Base-by-base conservation (phyloP, 2,888 invertebrate genomes). In the Steromphala cineraria region DNA sequence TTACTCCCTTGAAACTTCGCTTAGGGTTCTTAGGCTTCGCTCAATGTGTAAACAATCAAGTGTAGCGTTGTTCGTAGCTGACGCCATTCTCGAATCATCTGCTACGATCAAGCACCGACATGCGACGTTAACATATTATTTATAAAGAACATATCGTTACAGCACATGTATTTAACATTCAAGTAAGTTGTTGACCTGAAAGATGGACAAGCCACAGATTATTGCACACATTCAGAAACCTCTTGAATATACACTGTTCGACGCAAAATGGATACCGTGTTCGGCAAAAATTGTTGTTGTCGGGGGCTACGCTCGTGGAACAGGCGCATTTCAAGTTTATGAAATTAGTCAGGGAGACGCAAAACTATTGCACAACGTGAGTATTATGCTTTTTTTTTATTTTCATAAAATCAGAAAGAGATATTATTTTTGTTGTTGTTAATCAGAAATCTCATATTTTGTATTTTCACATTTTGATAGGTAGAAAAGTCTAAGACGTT, bases 191-290 rank as follows among this genome's bases (percentile, higher is more conserved):
- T 46, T 46, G 46, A 67, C 78, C 21, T n/a, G 40, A 62, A 84
- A 78, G 40, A 95, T 97, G 93, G 96, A 96, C 84, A 97, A 97
- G 88, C 98, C 98, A 0, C 98, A 98, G 94, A 96, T 98, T 89
- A 97, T 98, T 87, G 96, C 96, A 81, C 97, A 98, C 91, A 95
- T 96, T 53, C 96, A 98, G 91, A 96, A 96, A 92, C 94, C 96
- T 28, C 94, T 98, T 0, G 96, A 96, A 91, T 98, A 97, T 93
- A 97, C 97, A 0, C 94, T 98, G 31, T 98, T 97, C 93, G 98
- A 98, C 91, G 95, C 96, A n/a, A 97, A 97, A 94, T 99, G 98
- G 99, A 96, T 99, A 89, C 98, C 99, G 0, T 96, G 96, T 91
- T 98, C 98, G 2, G 97, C 98, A 0, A 98, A 98, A 94, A 97